Percentiles rank a stretch among this genome's conserved stretches.
These are phyloP conservation scores for Leucoraja ocellata DNA, from an alignment of 2,797 vertebrate genomes.

Conservation along the genomic window DNA sequence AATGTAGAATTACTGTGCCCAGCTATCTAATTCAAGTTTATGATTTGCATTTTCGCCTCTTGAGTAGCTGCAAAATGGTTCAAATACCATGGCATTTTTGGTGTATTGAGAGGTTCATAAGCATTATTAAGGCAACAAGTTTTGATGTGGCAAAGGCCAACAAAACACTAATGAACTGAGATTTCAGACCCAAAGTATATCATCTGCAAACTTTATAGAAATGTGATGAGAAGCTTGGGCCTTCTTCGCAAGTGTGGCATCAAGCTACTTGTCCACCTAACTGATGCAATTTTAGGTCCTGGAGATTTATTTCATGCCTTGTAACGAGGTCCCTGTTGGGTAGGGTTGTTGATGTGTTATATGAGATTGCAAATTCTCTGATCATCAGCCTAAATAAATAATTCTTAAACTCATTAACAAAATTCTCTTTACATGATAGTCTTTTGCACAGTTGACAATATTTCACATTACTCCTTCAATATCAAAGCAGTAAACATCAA, in stretches of 20 bases:
- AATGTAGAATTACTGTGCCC: background rate
- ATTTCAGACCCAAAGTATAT: background rate
- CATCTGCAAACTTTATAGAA: background rate
- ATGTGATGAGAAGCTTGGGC: background rate
- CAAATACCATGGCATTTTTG: background rate
- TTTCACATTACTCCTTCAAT: too few relatives aligned
- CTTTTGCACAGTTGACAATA: too few relatives aligned
- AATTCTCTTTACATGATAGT: too few relatives aligned
- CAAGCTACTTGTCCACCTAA: background rate
- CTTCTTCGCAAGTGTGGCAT: background rate
- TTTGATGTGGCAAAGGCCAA: background rate
- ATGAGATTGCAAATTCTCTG: too few relatives aligned
- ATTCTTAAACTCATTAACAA: too few relatives aligned
- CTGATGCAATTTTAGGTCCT: background rate
- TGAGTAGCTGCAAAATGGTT: background rate
- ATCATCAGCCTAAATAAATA: too few relatives aligned
- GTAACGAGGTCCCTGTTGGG: too few relatives aligned
- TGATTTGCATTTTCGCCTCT: background rate
- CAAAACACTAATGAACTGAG: background rate
- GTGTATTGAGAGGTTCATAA: background rate
- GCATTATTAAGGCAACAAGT: background rate
- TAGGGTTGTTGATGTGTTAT: too few relatives aligned
- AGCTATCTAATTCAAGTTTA: background rate
- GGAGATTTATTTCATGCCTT: too few relatives aligned
- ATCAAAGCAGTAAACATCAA: background rate